A percentile compares a stretch with the other conserved stretches of the same genome.
phyloP scores from a whole-genome alignment of 2,113 vertebrate genomes.

The Pollachius pollachius region DNA sequence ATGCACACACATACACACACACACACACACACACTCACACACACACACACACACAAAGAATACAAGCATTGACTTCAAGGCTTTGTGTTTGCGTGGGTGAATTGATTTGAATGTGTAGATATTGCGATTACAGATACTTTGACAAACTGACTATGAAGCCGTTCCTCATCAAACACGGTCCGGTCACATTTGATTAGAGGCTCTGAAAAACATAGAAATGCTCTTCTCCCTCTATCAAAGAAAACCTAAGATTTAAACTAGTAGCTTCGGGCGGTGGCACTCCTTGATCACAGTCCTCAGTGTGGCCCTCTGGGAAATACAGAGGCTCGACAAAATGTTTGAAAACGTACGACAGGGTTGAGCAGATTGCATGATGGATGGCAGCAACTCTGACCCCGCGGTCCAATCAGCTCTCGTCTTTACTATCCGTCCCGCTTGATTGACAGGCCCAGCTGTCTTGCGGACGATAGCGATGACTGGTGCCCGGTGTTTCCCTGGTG shows the following conservation, averaged over 20 bases:
- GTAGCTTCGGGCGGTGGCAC: background rate
- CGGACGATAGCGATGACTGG: constrained; percentile 37
- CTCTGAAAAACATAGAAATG: background rate
- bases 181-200: background rate
- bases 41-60: constrained; percentile 11
- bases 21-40: constrained; percentile 7
- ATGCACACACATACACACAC: constrained; percentile 14
- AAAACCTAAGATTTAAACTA: background rate
- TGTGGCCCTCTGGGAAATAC: constrained; percentile 3
- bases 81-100: no score
- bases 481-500: constrained; percentile 21
- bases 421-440: constrained; percentile 49
- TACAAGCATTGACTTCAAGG: no score
- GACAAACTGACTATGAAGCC: background rate
- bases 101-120: no score
- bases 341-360: constrained; percentile 11
- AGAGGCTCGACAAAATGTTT: background rate
- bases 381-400: constrained; percentile 11
- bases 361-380: constrained; percentile 47
- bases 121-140: no score
- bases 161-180: background rate
- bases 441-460: constrained; percentile 60
- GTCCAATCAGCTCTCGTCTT: constrained; percentile 39
- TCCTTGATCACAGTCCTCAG: background rate
- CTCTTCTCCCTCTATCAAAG: background rate